Evolutionary conservation across 2,113 vertebrate species (phyloP).

Genomic region (Tiliqua scincoides): DNA sequence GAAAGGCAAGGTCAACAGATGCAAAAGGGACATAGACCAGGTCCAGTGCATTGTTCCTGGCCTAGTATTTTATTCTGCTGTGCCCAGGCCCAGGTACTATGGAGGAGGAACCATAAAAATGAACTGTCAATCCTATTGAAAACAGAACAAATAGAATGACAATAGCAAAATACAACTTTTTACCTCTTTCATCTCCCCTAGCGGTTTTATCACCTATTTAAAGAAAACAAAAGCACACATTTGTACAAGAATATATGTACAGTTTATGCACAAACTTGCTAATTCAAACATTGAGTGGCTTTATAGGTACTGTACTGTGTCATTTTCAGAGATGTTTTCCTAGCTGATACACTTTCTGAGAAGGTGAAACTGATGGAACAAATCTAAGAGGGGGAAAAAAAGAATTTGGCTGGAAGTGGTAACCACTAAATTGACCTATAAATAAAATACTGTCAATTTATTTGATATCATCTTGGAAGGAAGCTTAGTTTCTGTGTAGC

Average conservation of each 20-base stretch:
- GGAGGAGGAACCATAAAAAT: background rate
- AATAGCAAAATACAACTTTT: background rate
- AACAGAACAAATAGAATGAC: background rate
- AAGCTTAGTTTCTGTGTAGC: background rate
- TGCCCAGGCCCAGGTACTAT: background rate
- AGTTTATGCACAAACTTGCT: background rate
- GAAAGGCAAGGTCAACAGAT: background rate
- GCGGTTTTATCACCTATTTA: background rate
- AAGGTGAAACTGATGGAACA: background rate
- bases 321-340: background rate
- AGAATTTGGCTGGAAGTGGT: background rate
- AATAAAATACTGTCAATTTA: background rate
- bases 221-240: background rate
- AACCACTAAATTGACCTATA: background rate
- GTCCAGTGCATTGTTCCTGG: background rate
- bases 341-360: background rate
- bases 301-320: background rate
- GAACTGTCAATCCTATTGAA: too few species aligned
- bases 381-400: background rate
- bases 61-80: background rate
- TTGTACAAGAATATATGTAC: background rate
- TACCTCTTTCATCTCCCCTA: background rate
- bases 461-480: background rate
- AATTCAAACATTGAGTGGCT: background rate
- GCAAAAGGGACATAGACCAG: background rate